Percentiles rank a stretch among this genome's conserved stretches.
phyloP scores from a whole-genome alignment of 2,113 vertebrate species.

The Eleginops maclovinus region DNA sequence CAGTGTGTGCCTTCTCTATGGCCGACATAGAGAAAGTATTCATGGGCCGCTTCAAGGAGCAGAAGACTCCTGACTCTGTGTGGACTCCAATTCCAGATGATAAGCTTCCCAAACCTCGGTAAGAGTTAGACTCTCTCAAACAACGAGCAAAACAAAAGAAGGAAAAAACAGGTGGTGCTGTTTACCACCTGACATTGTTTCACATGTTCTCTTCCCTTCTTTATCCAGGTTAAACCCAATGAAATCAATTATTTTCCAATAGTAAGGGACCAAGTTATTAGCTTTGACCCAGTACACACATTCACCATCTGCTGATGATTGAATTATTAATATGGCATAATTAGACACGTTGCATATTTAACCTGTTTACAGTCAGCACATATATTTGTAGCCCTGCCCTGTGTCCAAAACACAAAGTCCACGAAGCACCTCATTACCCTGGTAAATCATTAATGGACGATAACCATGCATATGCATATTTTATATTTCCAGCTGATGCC shows the following conservation, averaged over 20 bases:
- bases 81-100: conserved; percentile 98
- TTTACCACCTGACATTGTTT: conserved; percentile 22
- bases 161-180: conserved; percentile 19
- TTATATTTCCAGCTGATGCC: conserved; percentile 75
- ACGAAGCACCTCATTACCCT: conserved; percentile 63
- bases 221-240: conserved; percentile 50
- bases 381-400: conserved; percentile 49
- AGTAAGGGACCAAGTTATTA: conserved; percentile 60
- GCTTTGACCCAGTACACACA: conserved; percentile 63
- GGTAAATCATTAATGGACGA: conserved; percentile 78
- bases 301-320: conserved; percentile 72
- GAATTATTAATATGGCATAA: conserved; percentile 81
- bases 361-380: conserved; percentile 67
- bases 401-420: conserved; percentile 66
- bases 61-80: conserved; percentile 96
- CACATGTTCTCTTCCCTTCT: conserved; percentile 30
- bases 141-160: neutral
- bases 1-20: conserved; percentile 98
- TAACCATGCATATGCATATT: conserved; percentile 77
- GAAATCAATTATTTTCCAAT: conserved; percentile 62
- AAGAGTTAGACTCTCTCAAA: conserved; percentile 37
- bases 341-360: conserved; percentile 81
- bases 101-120: conserved; percentile 96
- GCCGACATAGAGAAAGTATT: conserved; percentile 96
- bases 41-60: conserved; percentile 96